Evolutionary conservation across 1,140 invertebrate genomes (phyloP).

Genomic region (Heterodera schachtii): DNA sequence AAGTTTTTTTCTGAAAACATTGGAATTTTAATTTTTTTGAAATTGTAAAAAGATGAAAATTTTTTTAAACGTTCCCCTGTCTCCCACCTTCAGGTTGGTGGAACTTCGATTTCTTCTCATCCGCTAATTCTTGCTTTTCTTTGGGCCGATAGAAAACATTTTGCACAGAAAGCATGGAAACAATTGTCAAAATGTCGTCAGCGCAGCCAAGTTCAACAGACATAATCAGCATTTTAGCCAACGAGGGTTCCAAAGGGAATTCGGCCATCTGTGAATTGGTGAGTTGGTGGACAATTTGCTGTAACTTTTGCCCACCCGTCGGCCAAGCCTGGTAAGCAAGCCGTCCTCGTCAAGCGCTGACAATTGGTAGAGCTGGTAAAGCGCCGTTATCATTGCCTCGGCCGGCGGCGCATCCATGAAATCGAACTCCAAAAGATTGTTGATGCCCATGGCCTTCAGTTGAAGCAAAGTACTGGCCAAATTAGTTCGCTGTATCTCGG

Average conservation of each 20-base stretch:
- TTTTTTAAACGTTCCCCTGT: too few species aligned
- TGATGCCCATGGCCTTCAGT: constrained; percentile 98
- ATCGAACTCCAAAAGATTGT: constrained; percentile 98
- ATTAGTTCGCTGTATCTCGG: constrained; percentile 98
- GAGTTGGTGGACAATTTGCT: constrained; percentile 22
- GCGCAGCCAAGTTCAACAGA: constrained; percentile 96
- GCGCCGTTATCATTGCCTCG: constrained; percentile 90
- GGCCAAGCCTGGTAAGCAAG: constrained; percentile 84
- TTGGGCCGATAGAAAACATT: constrained; percentile 92
- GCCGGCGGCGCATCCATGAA: constrained; percentile 99
- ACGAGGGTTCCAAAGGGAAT: constrained; percentile 94
- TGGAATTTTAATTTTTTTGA: too few species aligned
- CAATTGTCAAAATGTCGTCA: constrained; percentile 96
- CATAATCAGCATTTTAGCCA: constrained; percentile 99
- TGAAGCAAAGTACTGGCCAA: constrained; percentile 90
- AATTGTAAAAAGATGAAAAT: too few species aligned
- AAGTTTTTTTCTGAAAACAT: too few species aligned
- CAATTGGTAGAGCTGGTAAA: constrained; percentile 93
- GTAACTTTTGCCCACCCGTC: constrained; percentile 76
- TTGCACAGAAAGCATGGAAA: constrained; percentile 97
- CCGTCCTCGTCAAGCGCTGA: constrained; percentile 96
- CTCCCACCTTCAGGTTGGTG: constrained; percentile 85
- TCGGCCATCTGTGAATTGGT: constrained; percentile 82
- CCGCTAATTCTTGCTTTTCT: constrained; percentile 94
- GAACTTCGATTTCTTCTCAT: constrained; percentile 98